A percentile compares a stretch with the other conserved stretches of the same genome.
Evolutionary conservation across 2,888 invertebrate genomes (phyloP).

Genomic region (Zhengitettix transpicula): DNA sequence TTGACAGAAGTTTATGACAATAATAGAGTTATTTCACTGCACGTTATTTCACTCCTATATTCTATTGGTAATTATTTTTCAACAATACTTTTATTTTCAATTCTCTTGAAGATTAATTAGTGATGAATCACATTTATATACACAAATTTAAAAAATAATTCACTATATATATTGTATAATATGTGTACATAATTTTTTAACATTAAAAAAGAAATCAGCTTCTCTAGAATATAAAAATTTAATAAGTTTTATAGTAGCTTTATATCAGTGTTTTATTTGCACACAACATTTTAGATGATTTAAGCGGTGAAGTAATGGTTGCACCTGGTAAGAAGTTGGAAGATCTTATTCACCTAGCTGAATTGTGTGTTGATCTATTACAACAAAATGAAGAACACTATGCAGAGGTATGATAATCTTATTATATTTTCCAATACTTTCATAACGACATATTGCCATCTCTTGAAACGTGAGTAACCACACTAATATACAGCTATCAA

Average conservation of each 20-base stretch:
- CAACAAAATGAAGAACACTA: constrained; percentile 99
- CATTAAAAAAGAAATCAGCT: too few species aligned
- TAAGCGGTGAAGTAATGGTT: constrained; percentile 66
- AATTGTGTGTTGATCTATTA: constrained; percentile 92
- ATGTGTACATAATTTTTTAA: too few species aligned
- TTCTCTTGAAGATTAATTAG: too few species aligned
- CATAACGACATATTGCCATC: not conserved
- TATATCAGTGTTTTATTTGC: not conserved
- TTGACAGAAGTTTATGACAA: too few species aligned
- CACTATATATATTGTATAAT: too few species aligned
- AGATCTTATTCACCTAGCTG: constrained; percentile 91
- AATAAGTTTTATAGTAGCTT: not conserved
- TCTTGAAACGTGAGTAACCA: not conserved
- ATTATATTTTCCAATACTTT: not conserved
- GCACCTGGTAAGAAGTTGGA: constrained; percentile 83
- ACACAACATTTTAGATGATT: constrained; percentile 41
- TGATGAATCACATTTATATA: too few species aligned
- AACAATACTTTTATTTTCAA: too few species aligned
- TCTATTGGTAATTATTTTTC: too few species aligned
- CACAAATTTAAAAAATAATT: too few species aligned
- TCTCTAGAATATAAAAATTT: too few species aligned
- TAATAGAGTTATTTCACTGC: too few species aligned
- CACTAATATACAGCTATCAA: not conserved
- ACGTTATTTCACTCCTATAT: too few species aligned
- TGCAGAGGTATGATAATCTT: constrained; percentile 67